Evolutionary conservation across 2,113 vertebrate species (phyloP).

Genomic region (pig (Sus scrofa)): DNA sequence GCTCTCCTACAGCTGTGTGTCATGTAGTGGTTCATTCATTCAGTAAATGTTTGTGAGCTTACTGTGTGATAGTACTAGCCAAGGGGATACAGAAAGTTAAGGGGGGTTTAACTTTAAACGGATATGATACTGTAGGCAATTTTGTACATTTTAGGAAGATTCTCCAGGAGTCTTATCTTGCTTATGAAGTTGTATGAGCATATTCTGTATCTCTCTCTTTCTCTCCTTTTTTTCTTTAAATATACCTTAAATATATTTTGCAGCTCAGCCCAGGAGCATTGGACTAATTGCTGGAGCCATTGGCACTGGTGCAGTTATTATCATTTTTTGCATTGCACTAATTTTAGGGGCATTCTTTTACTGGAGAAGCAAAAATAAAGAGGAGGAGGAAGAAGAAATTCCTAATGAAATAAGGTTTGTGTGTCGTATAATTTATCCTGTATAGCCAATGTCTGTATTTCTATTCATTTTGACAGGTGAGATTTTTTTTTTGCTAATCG

Average conservation of each 20-base stretch:
- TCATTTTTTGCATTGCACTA: constrained; percentile 93
- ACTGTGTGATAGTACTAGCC: background rate
- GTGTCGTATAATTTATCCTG: background rate
- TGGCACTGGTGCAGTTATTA: constrained; percentile 91
- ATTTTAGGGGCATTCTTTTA: constrained; percentile 95
- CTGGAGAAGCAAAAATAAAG: constrained; percentile 98
- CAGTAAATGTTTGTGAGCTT: background rate
- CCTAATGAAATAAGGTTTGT: constrained; percentile 98
- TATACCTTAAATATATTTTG: constrained; percentile 69
- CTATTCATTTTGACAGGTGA: background rate
- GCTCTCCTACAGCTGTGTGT: background rate
- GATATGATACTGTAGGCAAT: background rate
- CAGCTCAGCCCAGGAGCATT: constrained; percentile 95
- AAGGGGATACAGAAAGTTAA: background rate
- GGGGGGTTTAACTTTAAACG: background rate
- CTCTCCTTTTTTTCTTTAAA: constrained; percentile 71
- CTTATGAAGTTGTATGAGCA: background rate
- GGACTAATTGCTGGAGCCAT: constrained; percentile 96
- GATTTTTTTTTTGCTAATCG: background rate
- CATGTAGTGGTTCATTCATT: background rate
- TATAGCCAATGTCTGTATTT: background rate
- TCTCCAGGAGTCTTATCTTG: background rate
- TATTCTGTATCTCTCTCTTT: constrained; percentile 61
- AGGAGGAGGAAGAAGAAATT: constrained; percentile 98
- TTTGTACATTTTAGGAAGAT: constrained; percentile 23